Percentiles rank a stretch among this genome's conserved stretches.
phyloP scores from a whole-genome alignment of 2,797 vertebrate genomes.

The Spatula clypeata region DNA sequence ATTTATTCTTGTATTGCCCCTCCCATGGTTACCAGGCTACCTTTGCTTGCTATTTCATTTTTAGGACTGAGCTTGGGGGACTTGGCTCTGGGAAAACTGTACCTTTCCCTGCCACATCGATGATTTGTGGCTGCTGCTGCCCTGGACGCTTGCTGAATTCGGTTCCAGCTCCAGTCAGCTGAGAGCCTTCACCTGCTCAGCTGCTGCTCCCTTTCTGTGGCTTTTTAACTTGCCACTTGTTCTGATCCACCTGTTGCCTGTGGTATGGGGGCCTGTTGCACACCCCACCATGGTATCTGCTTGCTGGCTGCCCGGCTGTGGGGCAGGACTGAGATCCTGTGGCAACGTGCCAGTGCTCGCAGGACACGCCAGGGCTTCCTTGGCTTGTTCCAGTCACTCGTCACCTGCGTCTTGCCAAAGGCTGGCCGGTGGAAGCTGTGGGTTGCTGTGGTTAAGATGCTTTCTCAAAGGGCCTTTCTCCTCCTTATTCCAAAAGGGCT shows the following conservation, averaged over 20 bases:
- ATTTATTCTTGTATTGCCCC: neutral
- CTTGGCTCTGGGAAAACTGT: neutral
- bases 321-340: neutral
- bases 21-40: neutral
- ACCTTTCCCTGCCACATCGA: neutral
- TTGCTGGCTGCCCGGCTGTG: neutral
- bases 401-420: neutral
- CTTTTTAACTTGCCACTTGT: conserved; percentile 13
- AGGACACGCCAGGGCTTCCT: accelerated
- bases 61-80: neutral
- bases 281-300: neutral
- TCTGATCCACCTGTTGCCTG: conserved; percentile 16
- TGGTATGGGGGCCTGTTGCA: conserved; percentile 10
- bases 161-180: neutral
- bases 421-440: neutral
- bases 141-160: accelerated
- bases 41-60: neutral
- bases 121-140: neutral
- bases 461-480: neutral
- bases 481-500: neutral
- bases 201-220: neutral
- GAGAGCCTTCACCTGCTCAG: conserved; percentile 8
- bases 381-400: neutral
- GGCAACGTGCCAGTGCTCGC: accelerated
- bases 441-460: neutral